These are phyloP conservation scores for Calonectris borealis DNA, from an alignment of 2,113 vertebrate species.

Conservation along the genomic window DNA sequence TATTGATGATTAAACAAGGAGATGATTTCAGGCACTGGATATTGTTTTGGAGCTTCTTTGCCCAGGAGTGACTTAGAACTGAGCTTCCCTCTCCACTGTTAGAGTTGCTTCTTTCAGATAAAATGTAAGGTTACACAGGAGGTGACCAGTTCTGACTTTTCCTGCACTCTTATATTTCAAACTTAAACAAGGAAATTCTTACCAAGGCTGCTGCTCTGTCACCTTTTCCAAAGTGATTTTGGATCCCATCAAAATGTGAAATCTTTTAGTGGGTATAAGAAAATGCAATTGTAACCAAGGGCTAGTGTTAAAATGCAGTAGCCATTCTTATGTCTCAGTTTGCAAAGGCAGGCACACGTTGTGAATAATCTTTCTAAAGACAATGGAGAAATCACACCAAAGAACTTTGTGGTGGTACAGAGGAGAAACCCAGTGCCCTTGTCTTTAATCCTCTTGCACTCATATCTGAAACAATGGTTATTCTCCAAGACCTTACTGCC, in stretches of 20 bases:
- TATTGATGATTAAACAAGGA: neutral
- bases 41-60: neutral
- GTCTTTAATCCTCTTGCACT: neutral
- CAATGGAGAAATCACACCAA: neutral
- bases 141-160: neutral
- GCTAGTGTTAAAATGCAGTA: neutral
- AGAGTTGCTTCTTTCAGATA: neutral
- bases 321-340: neutral
- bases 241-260: neutral
- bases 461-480: neutral
- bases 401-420: neutral
- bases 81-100: neutral
- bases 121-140: neutral
- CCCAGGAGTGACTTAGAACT: neutral
- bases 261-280: neutral
- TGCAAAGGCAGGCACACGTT: neutral
- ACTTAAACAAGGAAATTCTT: neutral
- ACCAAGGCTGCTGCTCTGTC: neutral
- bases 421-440: neutral
- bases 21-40: neutral
- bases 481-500: neutral
- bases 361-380: neutral
- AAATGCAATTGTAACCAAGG: neutral
- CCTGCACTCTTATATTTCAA: neutral
- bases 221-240: neutral